Conservation (phyloP, 2,888 invertebrate species). For the Ferdinandea cuprea region DNA sequence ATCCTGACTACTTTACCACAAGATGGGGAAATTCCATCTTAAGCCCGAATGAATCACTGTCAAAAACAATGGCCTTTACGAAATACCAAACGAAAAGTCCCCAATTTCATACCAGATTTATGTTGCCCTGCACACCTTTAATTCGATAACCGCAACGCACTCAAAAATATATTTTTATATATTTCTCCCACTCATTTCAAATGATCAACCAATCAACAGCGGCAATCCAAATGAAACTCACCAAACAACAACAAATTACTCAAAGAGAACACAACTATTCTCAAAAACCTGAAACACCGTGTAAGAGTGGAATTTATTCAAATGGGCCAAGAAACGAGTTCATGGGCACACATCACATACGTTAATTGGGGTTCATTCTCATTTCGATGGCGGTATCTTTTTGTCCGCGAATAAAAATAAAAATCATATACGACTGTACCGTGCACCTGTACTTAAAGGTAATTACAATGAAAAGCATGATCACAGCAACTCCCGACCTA, state of each 20-base stretch:
- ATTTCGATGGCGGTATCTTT: conserved; percentile 30
- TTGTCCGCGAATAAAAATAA: background rate
- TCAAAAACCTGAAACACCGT: conserved; percentile 28
- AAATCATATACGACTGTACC: background rate
- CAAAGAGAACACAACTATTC: conserved; percentile 8
- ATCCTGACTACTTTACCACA: background rate
- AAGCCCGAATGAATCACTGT: background rate
- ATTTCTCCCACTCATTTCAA: background rate
- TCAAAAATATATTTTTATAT: background rate
- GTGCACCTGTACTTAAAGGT: conserved; percentile 2
- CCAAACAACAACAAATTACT: background rate
- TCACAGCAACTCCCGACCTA: conserved; percentile 40
- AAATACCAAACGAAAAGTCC: background rate
- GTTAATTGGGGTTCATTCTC: conserved; percentile 47
- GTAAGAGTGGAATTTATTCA: conserved; percentile 35
- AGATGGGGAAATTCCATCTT: background rate
- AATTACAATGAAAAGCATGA: conserved; percentile 40
- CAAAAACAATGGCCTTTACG: background rate
- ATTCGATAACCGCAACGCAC: background rate
- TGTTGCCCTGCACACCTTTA: background rate
- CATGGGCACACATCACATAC: conserved; percentile 63
- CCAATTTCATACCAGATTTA: background rate
- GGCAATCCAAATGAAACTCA: background rate
- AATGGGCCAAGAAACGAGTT: conserved; percentile 66
- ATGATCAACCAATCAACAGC: background rate